Evolutionary conservation across 2,888 invertebrate species (phyloP).

Genomic region (Drosophila eohydei): DNA sequence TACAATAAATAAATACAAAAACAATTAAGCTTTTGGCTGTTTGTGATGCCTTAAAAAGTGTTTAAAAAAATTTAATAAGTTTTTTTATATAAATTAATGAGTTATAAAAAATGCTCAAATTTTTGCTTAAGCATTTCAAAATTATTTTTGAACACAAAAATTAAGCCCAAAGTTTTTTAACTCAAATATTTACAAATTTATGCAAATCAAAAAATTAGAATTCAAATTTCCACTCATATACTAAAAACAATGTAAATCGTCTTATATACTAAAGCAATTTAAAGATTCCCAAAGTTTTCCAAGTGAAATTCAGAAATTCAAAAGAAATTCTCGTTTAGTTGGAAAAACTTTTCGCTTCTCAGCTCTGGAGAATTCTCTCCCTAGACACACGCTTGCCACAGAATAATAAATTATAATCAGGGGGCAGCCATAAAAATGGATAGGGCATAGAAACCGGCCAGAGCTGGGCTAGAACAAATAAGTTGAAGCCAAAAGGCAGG

Average conservation of each 20-base stretch:
- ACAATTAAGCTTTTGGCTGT: background rate
- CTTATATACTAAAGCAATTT: background rate
- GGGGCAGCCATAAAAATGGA: background rate
- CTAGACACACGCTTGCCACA: background rate
- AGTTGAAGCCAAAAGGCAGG: constrained; percentile 20
- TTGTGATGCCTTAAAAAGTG: background rate
- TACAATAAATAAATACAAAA: background rate
- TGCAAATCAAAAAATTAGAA: background rate
- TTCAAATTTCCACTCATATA: background rate
- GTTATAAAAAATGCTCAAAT: background rate
- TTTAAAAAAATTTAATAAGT: background rate
- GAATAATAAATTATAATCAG: constrained; percentile 26
- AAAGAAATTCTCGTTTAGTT: background rate
- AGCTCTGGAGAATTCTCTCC: background rate
- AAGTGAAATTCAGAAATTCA: background rate
- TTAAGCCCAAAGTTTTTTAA: background rate
- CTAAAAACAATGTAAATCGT: too few species aligned
- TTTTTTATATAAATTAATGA: background rate
- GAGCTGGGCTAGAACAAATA: constrained; percentile 5
- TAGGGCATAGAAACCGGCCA: background rate
- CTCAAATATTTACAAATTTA: background rate
- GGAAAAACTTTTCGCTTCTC: background rate
- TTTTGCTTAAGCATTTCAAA: background rate
- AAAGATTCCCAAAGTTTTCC: background rate
- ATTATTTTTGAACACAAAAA: background rate